Evolutionary conservation across 2,797 vertebrate genomes (phyloP), one percentile per base, ranked within the genome.

Genomic region (Adelosebastes latens): DNA sequence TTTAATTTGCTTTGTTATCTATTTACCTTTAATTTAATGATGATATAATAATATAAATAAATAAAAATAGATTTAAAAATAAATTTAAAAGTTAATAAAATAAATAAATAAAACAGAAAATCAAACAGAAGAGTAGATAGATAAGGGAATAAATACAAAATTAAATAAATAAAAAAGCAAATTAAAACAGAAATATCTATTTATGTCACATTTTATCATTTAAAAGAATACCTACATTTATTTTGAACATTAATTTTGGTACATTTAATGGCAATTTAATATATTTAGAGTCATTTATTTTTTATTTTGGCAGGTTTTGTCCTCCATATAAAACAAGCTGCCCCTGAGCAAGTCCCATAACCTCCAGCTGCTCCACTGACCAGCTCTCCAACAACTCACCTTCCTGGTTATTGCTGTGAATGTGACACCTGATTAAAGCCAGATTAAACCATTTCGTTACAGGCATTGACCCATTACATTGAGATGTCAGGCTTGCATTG

Each of bases 351-450:
- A 83, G 71, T 79, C 77, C 52, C 10, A 24, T 27, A 60, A 52
- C 69, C 36, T 77, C 36, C 8, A 31, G 69, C 73, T 39, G 70
- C 56, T 75, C n/a, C 22, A 18, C 67, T 52, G 71, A 62, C 74
- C 83, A 87, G 69, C 62, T 65, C 71, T 75, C 68, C 55, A 49
- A 29, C 75, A 64, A 20, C 60, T 89, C 72, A 84, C 87, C 79
- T 80, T 81, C 73, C 25, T 62, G 60, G 32, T 78, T 77, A 72
- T 79, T 78, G 71, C 77, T 81, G 63, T 65, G 70, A 89, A 90
- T 85, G 87, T 86, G 83, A 85, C 79, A 78, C 59, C 75, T 81
- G 82, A 87, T 91, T 86, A 87, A 82, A 83, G 67, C 24, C 39
- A 85, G 85, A 90, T 88, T 77, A 82, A 84, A 85, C 52, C 62